Conservation (phyloP, 2,113 vertebrate genomes). For the Atrichornis clamosus region DNA sequence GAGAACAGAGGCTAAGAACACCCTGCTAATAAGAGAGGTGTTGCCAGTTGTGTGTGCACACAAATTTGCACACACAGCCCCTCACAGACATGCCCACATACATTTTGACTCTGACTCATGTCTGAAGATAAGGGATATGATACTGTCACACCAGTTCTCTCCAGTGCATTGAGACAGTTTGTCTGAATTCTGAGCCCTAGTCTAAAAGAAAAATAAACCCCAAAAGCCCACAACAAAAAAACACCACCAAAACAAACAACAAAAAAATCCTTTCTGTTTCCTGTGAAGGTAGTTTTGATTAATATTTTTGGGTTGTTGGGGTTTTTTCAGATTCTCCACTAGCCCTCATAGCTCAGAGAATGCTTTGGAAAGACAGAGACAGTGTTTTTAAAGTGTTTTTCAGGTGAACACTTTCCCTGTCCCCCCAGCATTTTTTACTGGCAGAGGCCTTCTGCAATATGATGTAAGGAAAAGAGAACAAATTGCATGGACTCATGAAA, state of each 20-base stretch:
- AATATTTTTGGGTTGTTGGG: neutral
- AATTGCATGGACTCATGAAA: neutral
- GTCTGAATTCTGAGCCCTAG: neutral
- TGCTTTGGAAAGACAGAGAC: neutral
- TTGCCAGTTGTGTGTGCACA: neutral
- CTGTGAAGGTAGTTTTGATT: too few relatives aligned
- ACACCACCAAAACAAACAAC: neutral
- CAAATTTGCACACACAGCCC: too few relatives aligned
- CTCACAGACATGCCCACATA: fast-evolving
- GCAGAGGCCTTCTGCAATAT: neutral
- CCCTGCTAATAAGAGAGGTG: neutral
- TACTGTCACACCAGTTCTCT: neutral
- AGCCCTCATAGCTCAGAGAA: neutral
- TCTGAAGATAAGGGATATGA: neutral
- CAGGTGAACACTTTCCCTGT: neutral
- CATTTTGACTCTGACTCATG: neutral
- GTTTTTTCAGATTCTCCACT: neutral
- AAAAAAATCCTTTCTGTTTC: too few relatives aligned
- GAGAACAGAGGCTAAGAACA: neutral
- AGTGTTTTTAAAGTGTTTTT: neutral
- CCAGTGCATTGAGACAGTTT: neutral
- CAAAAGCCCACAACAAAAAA: neutral
- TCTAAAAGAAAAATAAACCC: neutral
- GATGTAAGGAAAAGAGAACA: neutral
- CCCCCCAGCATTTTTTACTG: neutral